phyloP scores from a whole-genome alignment of 2,888 invertebrate species.

The Peribatodes rhomboidaria region DNA sequence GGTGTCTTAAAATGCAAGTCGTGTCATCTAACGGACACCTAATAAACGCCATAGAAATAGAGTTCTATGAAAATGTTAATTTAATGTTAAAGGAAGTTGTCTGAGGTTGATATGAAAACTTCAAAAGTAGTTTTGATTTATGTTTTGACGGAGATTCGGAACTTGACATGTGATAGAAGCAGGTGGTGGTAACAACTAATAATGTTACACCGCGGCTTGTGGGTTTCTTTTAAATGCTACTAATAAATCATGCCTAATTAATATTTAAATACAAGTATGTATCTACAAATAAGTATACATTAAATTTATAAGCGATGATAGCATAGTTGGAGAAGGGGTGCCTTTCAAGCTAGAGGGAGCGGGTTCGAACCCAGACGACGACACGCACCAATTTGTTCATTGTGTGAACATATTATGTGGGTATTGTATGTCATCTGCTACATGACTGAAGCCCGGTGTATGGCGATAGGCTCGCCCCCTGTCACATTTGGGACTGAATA shows the following conservation, averaged over 20 bases:
- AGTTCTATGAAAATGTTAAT: slow-evolving; percentile 34
- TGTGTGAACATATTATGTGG: no score
- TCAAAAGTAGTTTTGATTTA: slow-evolving; percentile 37
- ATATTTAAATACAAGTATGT: no score
- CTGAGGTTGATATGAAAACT: slow-evolving; percentile 29
- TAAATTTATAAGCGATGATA: no score
- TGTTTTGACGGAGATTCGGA: slow-evolving; percentile 19
- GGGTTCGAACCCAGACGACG: no score
- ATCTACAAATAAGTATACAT: no score
- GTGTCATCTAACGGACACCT: slow-evolving; percentile 71
- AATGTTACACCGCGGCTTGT: neutral
- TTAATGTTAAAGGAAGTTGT: slow-evolving; percentile 36
- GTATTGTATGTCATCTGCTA: no score
- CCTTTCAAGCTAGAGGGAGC: no score
- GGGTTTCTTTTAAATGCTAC: neutral
- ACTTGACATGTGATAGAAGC: slow-evolving; percentile 26
- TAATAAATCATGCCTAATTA: neutral
- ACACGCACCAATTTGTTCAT: no score
- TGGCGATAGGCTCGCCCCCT: no score
- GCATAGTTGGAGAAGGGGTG: no score
- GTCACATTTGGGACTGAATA: no score
- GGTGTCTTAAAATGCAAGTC: slow-evolving; percentile 75
- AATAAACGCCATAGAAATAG: slow-evolving; percentile 49
- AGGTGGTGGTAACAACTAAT: slow-evolving; percentile 25
- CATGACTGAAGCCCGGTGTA: no score